Base-by-base conservation (phyloP, 1,140 invertebrate genomes). In the Carcinoscorpius rotundicauda region DNA sequence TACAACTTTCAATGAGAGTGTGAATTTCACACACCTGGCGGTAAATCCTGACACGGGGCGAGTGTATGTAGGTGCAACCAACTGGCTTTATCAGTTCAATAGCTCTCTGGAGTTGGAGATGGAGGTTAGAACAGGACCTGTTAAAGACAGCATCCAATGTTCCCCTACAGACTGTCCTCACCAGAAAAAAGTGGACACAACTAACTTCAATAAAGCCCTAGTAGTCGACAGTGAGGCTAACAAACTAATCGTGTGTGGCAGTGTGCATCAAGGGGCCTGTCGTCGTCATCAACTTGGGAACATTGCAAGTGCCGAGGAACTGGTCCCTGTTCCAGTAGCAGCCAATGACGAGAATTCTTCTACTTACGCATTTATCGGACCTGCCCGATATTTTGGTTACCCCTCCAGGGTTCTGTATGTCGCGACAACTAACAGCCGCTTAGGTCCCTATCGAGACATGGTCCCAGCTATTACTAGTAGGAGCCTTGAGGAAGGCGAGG, bases 311-410 rank as follows among this genome's bases (percentile, higher is more conserved):
- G 80, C 82, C 55, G 83, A 87, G 1, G 82, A 88, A 62, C 88
- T 90, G 71, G 81, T 91, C 63, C 83, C 87, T 1, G 80, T 82
- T 51, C 86, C 88, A 65, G 85, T 97, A 6, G 93, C 95, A 4
- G 91, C 95, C 0, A 97, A 96, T 74, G 93, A 95, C 76, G 87
- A 89, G 66, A 82, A 83, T 64, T 89, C 93, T 0, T 93, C 93
- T 0, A 96, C 93, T 0, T 93, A 88, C 71, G 93, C 92, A 1
- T 98, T 96, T 75, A 90, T 98, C 61, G 93, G 93, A 0, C 93
- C 93, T 0, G 87, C 93, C 69, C 83, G 86, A 59, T 92, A 92
- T 29, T 79, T 82, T 3, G 91, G 86, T 85, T 57, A 69, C 9
- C 65, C 63, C 10, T 52, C 52, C 5, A 57, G 89, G 75, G 88